These are phyloP conservation scores for Melanotus villosus DNA, from an alignment of 2,888 invertebrate species.

Conservation along the genomic window DNA sequence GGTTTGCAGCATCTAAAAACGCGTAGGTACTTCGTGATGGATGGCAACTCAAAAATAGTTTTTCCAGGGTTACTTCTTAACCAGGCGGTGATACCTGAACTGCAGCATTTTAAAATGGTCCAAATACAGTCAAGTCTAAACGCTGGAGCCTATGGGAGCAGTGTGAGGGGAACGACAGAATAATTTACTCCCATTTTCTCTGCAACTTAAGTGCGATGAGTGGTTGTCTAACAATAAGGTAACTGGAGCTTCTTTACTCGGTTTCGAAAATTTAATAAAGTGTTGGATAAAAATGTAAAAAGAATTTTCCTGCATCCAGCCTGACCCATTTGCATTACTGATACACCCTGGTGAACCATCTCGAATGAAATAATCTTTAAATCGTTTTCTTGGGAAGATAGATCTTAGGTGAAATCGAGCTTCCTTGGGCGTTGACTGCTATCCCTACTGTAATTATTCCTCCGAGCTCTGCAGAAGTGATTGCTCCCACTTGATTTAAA, in stretches of 20 bases:
- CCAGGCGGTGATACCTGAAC: too few species aligned
- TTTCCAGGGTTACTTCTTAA: too few species aligned
- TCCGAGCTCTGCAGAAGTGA: conserved; percentile 62
- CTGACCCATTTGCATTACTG: background rate
- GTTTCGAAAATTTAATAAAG: too few species aligned
- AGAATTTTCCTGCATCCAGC: background rate
- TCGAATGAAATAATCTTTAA: background rate
- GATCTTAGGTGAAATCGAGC: background rate
- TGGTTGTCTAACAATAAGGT: too few species aligned
- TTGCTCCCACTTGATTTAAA: conserved; percentile 60
- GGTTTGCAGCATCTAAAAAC: background rate
- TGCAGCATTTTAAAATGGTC: too few species aligned
- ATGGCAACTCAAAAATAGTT: background rate
- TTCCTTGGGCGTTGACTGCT: background rate
- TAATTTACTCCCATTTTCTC: too few species aligned
- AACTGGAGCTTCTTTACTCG: too few species aligned
- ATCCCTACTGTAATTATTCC: background rate
- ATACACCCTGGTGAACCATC: background rate
- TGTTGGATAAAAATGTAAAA: background rate
- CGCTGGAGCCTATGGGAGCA: too few species aligned
- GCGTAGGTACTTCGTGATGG: background rate
- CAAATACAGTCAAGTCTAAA: too few species aligned
- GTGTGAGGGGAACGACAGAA: too few species aligned
- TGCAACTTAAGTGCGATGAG: too few species aligned
- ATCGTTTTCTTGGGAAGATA: background rate